These are phyloP conservation scores for Apodemus agrarius DNA, from an alignment of 2,797 vertebrate species.

Conservation along the genomic window DNA sequence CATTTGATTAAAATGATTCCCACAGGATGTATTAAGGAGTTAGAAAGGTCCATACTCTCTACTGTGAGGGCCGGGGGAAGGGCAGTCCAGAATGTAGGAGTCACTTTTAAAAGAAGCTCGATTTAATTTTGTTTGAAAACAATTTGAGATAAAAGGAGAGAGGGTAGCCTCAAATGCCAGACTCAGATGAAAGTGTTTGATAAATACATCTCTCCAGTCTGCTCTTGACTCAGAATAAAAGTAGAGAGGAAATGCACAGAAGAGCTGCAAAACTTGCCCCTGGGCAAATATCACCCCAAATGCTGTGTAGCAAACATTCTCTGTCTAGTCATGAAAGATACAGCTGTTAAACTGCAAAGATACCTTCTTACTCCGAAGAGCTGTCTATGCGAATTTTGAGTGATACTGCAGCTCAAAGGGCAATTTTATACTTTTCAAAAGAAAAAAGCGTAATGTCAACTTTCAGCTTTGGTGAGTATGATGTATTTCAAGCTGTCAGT, in stretches of 20 bases:
- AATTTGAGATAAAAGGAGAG: background rate
- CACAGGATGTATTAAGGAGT: background rate
- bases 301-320: fast-evolving
- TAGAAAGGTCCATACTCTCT: background rate
- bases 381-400: background rate
- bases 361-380: background rate
- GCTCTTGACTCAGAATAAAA: background rate
- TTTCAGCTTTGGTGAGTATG: background rate
- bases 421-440: background rate
- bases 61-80: background rate
- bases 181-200: background rate
- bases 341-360: background rate
- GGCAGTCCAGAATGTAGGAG: background rate
- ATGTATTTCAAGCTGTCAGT: background rate
- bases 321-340: background rate
- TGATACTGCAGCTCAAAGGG: background rate
- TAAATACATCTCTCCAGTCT: background rate
- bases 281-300: background rate
- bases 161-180: background rate
- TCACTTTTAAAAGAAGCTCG: background rate
- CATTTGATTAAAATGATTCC: background rate
- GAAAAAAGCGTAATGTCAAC: background rate
- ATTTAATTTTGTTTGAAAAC: background rate
- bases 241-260: background rate
- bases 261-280: background rate